These are phyloP conservation scores for Platerodrilus igneus DNA, from an alignment of 2,888 invertebrate genomes.

Conservation along the genomic window DNA sequence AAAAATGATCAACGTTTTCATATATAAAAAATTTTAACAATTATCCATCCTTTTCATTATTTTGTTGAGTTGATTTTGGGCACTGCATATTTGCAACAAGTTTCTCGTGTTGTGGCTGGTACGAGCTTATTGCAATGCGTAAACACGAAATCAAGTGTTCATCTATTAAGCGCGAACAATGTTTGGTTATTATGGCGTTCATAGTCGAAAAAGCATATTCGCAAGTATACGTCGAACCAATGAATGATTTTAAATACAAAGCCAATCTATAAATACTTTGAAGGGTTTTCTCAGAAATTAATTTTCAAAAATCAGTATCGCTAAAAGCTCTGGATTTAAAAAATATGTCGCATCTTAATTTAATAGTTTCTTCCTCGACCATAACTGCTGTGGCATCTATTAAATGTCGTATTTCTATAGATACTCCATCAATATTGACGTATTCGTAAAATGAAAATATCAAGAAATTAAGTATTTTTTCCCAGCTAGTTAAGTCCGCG, in stretches of 20 bases:
- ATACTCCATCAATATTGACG: too few relatives aligned
- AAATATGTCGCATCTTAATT: too few relatives aligned
- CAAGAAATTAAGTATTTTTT: background rate
- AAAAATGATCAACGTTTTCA: too few relatives aligned
- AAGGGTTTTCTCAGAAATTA: conserved; percentile 5
- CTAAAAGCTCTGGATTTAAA: conserved; percentile 5
- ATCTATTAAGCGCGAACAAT: conserved; percentile 8
- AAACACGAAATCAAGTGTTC: conserved; percentile 6
- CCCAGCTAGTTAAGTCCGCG: background rate
- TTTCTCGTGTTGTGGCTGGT: conserved; percentile 9
- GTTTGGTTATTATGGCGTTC: conserved; percentile 10
- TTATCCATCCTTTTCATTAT: too few relatives aligned
- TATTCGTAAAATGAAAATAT: too few relatives aligned
- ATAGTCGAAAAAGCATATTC: conserved; percentile 10
- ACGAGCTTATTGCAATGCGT: conserved; percentile 8
- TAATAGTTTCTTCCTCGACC: too few relatives aligned
- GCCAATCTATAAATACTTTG: conserved; percentile 1
- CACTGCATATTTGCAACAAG: too few relatives aligned
- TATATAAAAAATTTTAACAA: too few relatives aligned
- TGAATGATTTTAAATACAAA: conserved; percentile 7
- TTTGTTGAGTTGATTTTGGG: too few relatives aligned
- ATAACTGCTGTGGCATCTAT: too few relatives aligned
- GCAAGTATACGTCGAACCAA: conserved; percentile 11
- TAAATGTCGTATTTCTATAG: too few relatives aligned
- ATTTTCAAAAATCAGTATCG: conserved; percentile 5